phyloP scores from a whole-genome alignment of 35 echinoderm and acorn worm genomes.

The Lytechinus pictus region DNA sequence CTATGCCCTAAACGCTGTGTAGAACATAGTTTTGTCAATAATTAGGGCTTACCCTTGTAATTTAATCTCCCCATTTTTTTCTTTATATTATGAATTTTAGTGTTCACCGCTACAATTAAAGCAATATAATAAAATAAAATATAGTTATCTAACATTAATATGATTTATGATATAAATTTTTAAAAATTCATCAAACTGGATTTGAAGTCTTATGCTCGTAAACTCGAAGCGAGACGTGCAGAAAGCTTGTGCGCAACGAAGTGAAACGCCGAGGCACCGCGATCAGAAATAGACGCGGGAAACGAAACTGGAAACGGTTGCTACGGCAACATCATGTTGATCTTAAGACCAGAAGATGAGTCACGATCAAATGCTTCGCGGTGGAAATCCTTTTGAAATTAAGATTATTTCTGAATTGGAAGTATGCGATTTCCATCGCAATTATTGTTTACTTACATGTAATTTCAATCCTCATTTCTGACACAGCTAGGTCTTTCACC shows the following conservation, averaged over 20 bases:
- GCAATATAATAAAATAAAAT: too few species aligned
- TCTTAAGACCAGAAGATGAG: not conserved
- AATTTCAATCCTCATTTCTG: not conserved
- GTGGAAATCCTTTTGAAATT: constrained; percentile 2
- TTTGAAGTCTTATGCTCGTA: too few species aligned
- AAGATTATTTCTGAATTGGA: not conserved
- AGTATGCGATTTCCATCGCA: not conserved
- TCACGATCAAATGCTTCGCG: not conserved
- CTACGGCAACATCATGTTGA: not conserved
- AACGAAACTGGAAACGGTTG: not conserved
- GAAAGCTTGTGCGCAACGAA: not conserved
- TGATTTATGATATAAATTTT: too few species aligned
- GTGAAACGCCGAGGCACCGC: not conserved
- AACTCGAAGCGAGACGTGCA: too few species aligned
- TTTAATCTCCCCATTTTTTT: too few species aligned
- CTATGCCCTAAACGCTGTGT: too few species aligned
- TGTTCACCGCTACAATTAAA: too few species aligned
- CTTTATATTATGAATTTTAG: too few species aligned
- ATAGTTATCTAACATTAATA: too few species aligned
- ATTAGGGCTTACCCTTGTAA: too few species aligned
- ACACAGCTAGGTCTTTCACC: not conserved
- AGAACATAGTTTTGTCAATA: too few species aligned
- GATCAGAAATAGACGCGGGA: constrained; percentile 8
- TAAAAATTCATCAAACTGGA: too few species aligned
- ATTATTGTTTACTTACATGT: not conserved